Percentiles rank a stretch among this genome's conserved stretches.
These are phyloP conservation scores for Amblyjoppa fuscipennis DNA, from an alignment of 2,888 invertebrate genomes.

Conservation along the genomic window DNA sequence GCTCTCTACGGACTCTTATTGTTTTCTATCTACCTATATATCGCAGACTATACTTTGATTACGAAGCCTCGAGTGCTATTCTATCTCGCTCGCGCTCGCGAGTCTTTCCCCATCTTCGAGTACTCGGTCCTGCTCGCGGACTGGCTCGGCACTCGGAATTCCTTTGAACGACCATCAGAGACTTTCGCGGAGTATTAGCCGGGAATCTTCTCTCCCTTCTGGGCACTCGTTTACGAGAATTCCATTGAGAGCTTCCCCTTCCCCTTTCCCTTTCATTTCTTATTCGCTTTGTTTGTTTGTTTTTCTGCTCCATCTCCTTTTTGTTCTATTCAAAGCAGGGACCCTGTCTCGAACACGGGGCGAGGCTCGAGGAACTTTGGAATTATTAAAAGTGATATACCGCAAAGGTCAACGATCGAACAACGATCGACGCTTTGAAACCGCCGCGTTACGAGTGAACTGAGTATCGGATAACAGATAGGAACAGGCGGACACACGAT, in stretches of 20 bases:
- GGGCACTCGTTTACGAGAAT: constrained; percentile 36
- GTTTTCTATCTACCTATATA: constrained; percentile 67
- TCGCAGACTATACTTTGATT: constrained; percentile 70
- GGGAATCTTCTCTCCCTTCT: constrained; percentile 26
- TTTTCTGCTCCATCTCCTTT: not conserved
- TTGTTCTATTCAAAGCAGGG: constrained; percentile 1
- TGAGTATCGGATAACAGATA: constrained; percentile 27
- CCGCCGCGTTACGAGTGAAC: not conserved
- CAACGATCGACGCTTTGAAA: constrained; percentile 8
- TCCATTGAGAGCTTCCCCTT: constrained; percentile 10
- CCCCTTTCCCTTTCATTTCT: constrained; percentile 26
- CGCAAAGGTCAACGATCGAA: constrained; percentile 10
- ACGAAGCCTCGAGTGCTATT: constrained; percentile 60
- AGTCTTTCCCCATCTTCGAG: constrained; percentile 24
- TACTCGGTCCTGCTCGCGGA: constrained; percentile 5
- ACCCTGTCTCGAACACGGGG: constrained; percentile 37
- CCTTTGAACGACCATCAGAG: constrained; percentile 63
- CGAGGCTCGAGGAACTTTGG: constrained; percentile 16
- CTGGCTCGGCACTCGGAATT: constrained; percentile 50
- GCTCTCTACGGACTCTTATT: constrained; percentile 55
- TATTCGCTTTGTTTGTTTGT: constrained; percentile 24
- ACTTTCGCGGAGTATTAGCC: constrained; percentile 48
- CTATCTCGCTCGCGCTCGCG: constrained; percentile 37
- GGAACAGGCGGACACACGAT: constrained; percentile 30
- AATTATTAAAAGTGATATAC: constrained; percentile 7